These are phyloP conservation scores for Metallyticus violacea DNA, from an alignment of 2,888 invertebrate species.

Conservation along the genomic window DNA sequence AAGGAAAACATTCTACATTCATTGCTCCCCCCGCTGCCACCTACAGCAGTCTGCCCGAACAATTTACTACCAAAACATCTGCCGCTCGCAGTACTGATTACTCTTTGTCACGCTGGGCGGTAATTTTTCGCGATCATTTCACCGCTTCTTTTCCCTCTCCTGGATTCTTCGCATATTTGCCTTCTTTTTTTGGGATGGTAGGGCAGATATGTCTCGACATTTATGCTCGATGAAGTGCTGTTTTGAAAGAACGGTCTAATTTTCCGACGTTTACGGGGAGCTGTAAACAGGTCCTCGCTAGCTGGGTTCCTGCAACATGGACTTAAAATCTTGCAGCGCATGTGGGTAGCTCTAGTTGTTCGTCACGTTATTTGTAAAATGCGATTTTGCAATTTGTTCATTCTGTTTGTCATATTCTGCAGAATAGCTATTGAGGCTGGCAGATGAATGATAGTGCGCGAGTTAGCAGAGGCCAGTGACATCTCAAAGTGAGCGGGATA, in stretches of 20 bases:
- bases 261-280: not conserved
- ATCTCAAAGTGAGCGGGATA: too few species aligned
- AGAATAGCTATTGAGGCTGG: too few species aligned
- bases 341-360: too few species aligned
- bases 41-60: too few species aligned
- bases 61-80: not conserved
- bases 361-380: too few species aligned
- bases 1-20: not conserved
- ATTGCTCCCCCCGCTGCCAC: too few species aligned
- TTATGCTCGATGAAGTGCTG: not conserved
- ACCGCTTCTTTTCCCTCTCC: too few species aligned
- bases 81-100: not conserved
- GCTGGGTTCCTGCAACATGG: not conserved
- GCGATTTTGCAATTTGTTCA: too few species aligned
- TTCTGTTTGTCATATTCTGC: too few species aligned
- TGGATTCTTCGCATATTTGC: not conserved
- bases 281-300: not conserved
- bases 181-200: not conserved
- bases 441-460: too few species aligned
- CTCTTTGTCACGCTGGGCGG: not conserved
- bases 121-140: not conserved
- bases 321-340: not conserved
- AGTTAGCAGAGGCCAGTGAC: too few species aligned
- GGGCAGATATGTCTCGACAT: not conserved
- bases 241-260: not conserved